Base-by-base conservation (phyloP, 2,888 invertebrate genomes). In the Maniola hyperantus region DNA sequence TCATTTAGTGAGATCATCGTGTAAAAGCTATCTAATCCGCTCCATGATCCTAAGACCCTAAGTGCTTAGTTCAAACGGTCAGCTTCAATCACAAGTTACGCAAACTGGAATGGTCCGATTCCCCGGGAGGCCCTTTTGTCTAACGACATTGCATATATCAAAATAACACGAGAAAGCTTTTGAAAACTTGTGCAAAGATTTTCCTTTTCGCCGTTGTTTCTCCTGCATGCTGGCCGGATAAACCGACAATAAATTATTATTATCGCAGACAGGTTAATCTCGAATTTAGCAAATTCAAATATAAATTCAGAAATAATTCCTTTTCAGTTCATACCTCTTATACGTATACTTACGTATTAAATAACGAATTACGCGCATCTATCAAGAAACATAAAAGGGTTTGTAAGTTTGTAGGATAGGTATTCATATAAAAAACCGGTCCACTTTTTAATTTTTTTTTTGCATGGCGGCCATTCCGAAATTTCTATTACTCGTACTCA, bases 141-240 rank as follows among this genome's bases (percentile, higher is more conserved):
- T 77, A 79, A 74, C 77, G 76, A 78, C 76, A 77, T 75, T 71
- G 79, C 82, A 85, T 87, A 87, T 86, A 88, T 85, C 86, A 84
- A 84, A 86, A 84, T 82, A 83, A 86, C 85, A 84, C 78, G 83
- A 81, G 82, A 85, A 86, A 83, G 83, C 83, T 82, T 82, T 85
- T 66, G 54, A 65, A 60, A 55, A 67, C 71, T 65, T 51, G 66
- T 55, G 67, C 50, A 66, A 67, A 71, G 62, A 65, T 67, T 65
- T 61, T 65, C 46, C 65, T 42, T 46, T 65, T 61, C 58, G 2
- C 8, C 20, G 26, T 33, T 36, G 13, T 42, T 64, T 26, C 33
- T 54, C 54, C 34, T 44, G 44, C 44, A 44, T 26, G n/a, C 33
- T 20, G 11, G 50, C 20, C 33, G 46, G 58, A 55, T 66, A 54